Evolutionary conservation across 2,113 vertebrate genomes (phyloP), one percentile per base, ranked within the genome.

Genomic region (Serinus canaria): DNA sequence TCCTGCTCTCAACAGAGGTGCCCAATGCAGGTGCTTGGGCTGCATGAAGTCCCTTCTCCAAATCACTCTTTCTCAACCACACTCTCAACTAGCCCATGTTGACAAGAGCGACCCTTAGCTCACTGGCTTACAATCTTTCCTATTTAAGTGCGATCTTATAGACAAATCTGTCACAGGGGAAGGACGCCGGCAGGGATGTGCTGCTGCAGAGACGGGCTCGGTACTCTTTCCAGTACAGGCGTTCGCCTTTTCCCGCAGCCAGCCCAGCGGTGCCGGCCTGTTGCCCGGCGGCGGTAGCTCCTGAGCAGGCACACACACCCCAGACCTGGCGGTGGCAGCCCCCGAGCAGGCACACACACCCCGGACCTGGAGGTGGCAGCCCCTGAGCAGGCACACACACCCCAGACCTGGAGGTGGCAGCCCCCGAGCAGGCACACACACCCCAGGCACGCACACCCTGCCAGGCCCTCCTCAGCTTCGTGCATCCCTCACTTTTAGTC

Each of bases 1-100:
- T 33, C 0, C 0, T 49, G 31, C 27, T 64, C 28, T 53, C 52
- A n/a, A 2, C 37, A 62, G 49, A 56, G n/a, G 20, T 49, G 75
- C 18, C 35, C 28, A 37, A 23, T 37, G 20, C 24, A 63, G 69
- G 19, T 37, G 37, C 62, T 31, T 58, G 47, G 60, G 33, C 33
- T 84, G 39, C 10, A 6, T 10, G 15, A 39, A 35, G 12, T 28
- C 7, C 3, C 44, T 62, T 59, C 50, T 58, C 58, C 46, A 69
- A 76, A 73, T 13, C 23, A 14, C 11, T 16, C 11, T 41, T 44
- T n/a, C 58, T 56, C 49, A 73, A 1, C 12, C 19, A 19, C 53
- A 23, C 8, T 37, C n/a, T 53, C 25, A 39, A 35, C 24, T 31
- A 83, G n/a, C 15, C 31, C 1, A 0, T 19, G n/a, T 11, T 63